These are phyloP conservation scores for Heliopora coerulea DNA, from an alignment of 92 coral and sea anemone genomes.

Conservation along the genomic window DNA sequence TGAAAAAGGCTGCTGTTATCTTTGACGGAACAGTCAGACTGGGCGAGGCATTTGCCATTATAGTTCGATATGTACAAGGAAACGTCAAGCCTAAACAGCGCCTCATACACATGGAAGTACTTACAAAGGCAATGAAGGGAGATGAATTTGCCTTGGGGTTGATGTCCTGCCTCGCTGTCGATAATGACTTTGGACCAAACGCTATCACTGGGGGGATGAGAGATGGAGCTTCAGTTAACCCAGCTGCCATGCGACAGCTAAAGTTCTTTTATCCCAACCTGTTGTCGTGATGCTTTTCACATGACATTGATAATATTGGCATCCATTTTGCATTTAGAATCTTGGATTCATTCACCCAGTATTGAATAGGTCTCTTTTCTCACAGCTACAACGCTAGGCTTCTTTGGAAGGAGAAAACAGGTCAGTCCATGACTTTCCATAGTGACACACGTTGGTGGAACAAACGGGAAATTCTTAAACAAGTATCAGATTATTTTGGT, in stretches of 20 bases:
- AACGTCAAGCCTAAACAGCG: slow-evolving; percentile 54
- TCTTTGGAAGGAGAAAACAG: slow-evolving; percentile 66
- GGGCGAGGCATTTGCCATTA: slow-evolving; percentile 52
- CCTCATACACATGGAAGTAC: slow-evolving; percentile 49
- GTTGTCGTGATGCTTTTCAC: slow-evolving; percentile 56
- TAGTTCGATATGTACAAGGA: too few relatives aligned
- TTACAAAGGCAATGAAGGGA: slow-evolving; percentile 56
- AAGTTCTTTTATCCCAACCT: slow-evolving; percentile 60
- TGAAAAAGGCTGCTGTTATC: slow-evolving; percentile 49
- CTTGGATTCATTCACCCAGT: slow-evolving; percentile 51
- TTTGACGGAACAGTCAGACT: slow-evolving; percentile 58
- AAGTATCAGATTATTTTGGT: slow-evolving; percentile 53
- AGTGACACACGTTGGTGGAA: slow-evolving; percentile 66
- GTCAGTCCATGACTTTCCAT: slow-evolving; percentile 58
- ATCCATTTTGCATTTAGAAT: slow-evolving; percentile 56
- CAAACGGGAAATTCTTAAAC: slow-evolving; percentile 62
- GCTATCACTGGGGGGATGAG: slow-evolving; percentile 49
- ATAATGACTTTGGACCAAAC: slow-evolving; percentile 43
- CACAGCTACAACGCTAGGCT: slow-evolving; percentile 60
- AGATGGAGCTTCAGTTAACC: slow-evolving; percentile 63
- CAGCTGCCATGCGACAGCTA: slow-evolving; percentile 61
- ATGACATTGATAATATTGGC: slow-evolving; percentile 50
- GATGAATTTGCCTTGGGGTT: slow-evolving; percentile 61
- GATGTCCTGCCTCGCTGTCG: slow-evolving; percentile 59
- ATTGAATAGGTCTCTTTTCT: slow-evolving; percentile 51